These are phyloP conservation scores for Epinephelus awoara DNA, from an alignment of 2,797 vertebrate genomes.

Conservation along the genomic window DNA sequence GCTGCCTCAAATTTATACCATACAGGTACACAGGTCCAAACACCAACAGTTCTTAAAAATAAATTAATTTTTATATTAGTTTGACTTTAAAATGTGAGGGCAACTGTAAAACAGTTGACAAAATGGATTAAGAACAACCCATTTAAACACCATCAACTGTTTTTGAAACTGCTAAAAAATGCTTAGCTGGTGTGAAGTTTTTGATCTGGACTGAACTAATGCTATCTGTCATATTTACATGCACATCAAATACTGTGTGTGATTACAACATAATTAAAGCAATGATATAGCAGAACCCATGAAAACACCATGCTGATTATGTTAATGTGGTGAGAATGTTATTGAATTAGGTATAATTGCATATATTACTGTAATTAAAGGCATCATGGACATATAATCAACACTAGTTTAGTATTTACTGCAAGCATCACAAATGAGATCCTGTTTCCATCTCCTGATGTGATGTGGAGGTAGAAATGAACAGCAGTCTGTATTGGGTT, in stretches of 20 bases:
- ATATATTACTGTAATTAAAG: conserved; percentile 21
- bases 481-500: not conserved
- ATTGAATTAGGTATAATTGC: conserved; percentile 27
- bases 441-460: not conserved
- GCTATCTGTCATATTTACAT: conserved; percentile 14
- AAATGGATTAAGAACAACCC: not conserved
- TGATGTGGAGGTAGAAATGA: conserved; percentile 12
- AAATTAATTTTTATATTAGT: too few species aligned
- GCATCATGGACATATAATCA: conserved; percentile 26
- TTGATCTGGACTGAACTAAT: not conserved
- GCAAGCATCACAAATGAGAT: not conserved
- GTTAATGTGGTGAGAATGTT: conserved; percentile 33
- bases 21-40: too few species aligned
- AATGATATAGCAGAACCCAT: conserved; percentile 7
- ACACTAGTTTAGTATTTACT: conserved; percentile 4
- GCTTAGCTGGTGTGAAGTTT: not conserved
- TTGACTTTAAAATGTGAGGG: too few species aligned
- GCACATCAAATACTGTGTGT: conserved; percentile 11
- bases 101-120: too few species aligned
- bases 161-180: not conserved
- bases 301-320: conserved; percentile 32
- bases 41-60: too few species aligned
- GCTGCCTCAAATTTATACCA: too few species aligned
- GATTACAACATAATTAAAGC: conserved; percentile 35
- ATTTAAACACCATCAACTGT: not conserved